These are phyloP conservation scores for Podocnemis expansa DNA, from an alignment of 2,113 vertebrate genomes.

Conservation along the genomic window DNA sequence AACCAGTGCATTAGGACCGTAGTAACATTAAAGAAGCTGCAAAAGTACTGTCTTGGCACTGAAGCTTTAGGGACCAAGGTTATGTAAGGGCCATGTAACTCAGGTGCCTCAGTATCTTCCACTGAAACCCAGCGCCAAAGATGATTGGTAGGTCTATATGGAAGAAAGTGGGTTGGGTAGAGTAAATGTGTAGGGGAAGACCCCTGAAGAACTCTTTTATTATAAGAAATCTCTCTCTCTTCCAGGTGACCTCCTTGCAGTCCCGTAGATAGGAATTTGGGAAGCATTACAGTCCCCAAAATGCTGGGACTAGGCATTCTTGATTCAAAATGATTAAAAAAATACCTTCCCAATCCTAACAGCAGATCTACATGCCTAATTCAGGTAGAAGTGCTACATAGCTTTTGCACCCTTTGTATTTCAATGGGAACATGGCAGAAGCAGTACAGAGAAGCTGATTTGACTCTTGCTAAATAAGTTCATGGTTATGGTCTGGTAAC, in stretches of 20 bases:
- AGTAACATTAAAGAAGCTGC: neutral
- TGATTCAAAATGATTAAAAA: neutral
- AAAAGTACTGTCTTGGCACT: neutral
- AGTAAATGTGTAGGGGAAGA: neutral
- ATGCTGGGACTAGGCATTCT: neutral
- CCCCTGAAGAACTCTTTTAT: neutral
- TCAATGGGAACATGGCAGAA: neutral
- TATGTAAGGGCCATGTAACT: neutral
- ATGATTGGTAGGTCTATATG: neutral
- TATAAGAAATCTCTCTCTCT: neutral
- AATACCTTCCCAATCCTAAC: neutral
- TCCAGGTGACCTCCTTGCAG: neutral
- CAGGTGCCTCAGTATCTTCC: neutral
- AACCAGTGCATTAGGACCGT: neutral
- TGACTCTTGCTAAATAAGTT: neutral
- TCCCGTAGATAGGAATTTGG: neutral
- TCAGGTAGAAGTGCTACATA: neutral
- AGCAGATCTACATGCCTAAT: no score
- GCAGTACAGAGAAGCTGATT: neutral
- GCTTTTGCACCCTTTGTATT: neutral
- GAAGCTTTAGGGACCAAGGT: neutral
- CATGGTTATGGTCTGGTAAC: neutral
- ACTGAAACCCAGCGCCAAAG: neutral
- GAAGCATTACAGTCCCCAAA: rapidly evolving
- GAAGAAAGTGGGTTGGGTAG: neutral